phyloP scores from a whole-genome alignment of 2,888 invertebrate species.

The Ochlodes sylvanus region DNA sequence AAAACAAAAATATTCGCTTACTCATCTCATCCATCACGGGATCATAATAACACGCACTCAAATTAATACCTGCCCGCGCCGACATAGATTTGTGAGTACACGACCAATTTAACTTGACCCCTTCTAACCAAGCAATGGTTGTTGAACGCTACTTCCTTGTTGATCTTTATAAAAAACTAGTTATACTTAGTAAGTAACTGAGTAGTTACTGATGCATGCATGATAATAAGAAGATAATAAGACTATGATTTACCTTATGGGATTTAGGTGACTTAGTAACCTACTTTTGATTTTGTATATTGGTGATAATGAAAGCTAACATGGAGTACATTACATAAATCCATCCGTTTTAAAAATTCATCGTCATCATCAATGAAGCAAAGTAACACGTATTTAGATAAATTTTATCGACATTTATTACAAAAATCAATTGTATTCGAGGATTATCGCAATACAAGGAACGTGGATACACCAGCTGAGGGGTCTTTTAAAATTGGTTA shows the following conservation, averaged over 20 bases:
- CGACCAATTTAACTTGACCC: constrained; percentile 52
- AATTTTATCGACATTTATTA: too few relatives aligned
- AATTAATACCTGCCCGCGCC: constrained; percentile 80
- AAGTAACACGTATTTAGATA: too few relatives aligned
- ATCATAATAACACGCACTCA: constrained; percentile 77
- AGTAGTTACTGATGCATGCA: neutral
- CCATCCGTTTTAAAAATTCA: too few relatives aligned
- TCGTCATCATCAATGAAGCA: too few relatives aligned
- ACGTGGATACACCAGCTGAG: neutral
- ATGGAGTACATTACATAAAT: too few relatives aligned
- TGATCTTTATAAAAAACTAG: neutral
- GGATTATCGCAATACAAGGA: neutral
- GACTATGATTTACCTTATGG: too few relatives aligned
- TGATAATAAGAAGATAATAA: too few relatives aligned
- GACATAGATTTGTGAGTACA: constrained; percentile 66
- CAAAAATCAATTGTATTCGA: neutral
- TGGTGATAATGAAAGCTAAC: too few relatives aligned
- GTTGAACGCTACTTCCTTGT: neutral
- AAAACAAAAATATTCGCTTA: constrained; percentile 68
- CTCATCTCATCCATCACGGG: constrained; percentile 81
- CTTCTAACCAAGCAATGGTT: constrained; percentile 6
- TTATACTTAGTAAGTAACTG: neutral
- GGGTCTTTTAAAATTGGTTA: constrained; percentile 53
- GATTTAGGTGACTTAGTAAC: too few relatives aligned
- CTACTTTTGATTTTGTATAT: too few relatives aligned